A percentile compares a stretch with the other conserved stretches of the same genome.
Conservation (phyloP, 2,797 vertebrate genomes). For the Coilia nasus region DNA sequence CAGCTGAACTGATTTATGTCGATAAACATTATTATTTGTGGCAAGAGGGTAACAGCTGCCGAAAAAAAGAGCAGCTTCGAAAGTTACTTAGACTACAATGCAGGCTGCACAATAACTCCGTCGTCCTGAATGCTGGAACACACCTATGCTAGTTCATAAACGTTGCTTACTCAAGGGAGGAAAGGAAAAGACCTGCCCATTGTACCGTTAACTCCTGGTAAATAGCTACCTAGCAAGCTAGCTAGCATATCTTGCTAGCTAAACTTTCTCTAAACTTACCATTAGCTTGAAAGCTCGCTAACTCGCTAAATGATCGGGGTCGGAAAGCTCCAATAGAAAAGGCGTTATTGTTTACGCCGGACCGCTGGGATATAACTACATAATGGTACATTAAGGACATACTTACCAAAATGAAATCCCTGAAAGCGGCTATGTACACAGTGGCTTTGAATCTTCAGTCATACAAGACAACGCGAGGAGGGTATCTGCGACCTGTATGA, state of each 20-base stretch:
- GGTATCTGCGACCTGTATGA: constrained; percentile 13
- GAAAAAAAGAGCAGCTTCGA: background rate
- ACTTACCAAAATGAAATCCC: constrained; percentile 12
- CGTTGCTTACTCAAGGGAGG: background rate
- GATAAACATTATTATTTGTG: background rate
- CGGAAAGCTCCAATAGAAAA: background rate
- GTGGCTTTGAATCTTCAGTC: constrained; percentile 15
- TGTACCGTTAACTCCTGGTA: constrained; percentile 21
- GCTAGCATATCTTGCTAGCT: constrained; percentile 29
- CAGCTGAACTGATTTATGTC: background rate
- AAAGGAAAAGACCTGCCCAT: constrained; percentile 22
- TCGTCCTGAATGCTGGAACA: background rate
- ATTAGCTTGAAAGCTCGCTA: background rate
- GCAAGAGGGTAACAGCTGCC: background rate
- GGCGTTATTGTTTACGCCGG: background rate
- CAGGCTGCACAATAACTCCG: background rate
- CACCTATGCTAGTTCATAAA: background rate
- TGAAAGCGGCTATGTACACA: constrained; percentile 12
- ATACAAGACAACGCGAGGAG: constrained; percentile 16
- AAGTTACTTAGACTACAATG: background rate
- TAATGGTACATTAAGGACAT: background rate
- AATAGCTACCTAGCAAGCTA: constrained; percentile 36
- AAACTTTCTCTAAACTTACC: constrained; percentile 24
- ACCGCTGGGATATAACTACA: background rate
- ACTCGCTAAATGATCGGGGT: background rate